These are phyloP conservation scores for Platichthys flesus DNA, from an alignment of 2,113 vertebrate species.

Conservation along the genomic window DNA sequence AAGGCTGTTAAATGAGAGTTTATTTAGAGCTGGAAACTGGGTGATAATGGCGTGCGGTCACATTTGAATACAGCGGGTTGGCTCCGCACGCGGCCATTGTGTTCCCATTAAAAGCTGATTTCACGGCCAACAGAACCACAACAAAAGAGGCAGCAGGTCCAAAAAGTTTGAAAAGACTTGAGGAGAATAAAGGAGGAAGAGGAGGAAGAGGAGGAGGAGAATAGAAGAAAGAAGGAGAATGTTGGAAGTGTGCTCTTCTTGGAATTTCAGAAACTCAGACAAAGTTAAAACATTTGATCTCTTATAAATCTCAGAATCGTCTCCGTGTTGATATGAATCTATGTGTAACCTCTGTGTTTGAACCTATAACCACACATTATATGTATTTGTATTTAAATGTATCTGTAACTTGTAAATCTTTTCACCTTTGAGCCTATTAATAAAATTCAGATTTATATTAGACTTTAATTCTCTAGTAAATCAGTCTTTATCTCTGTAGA, in stretches of 20 bases:
- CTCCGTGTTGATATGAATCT: neutral
- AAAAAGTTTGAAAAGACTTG: slow-evolving; percentile 63
- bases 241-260: slow-evolving; percentile 15
- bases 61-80: slow-evolving; percentile 77
- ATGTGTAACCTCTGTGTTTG: neutral
- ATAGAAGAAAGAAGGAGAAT: slow-evolving; percentile 15
- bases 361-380: no score
- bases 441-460: no score
- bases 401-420: neutral
- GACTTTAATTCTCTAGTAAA: no score
- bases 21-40: slow-evolving; percentile 48
- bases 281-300: neutral
- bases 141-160: slow-evolving; percentile 79
- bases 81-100: slow-evolving; percentile 72
- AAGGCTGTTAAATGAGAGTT: slow-evolving; percentile 50
- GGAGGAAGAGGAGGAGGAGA: slow-evolving; percentile 14
- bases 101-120: slow-evolving; percentile 68
- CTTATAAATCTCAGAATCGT: neutral
- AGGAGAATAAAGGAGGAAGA: slow-evolving; percentile 54
- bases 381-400: neutral
- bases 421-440: no score
- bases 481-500: no score
- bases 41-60: slow-evolving; percentile 44
- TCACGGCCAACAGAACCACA: slow-evolving; percentile 68
- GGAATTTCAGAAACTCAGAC: neutral